Percentiles rank a stretch among this genome's conserved stretches.
Conservation (phyloP, 2,797 vertebrate genomes). For the Macroramphosus scolopax region DNA sequence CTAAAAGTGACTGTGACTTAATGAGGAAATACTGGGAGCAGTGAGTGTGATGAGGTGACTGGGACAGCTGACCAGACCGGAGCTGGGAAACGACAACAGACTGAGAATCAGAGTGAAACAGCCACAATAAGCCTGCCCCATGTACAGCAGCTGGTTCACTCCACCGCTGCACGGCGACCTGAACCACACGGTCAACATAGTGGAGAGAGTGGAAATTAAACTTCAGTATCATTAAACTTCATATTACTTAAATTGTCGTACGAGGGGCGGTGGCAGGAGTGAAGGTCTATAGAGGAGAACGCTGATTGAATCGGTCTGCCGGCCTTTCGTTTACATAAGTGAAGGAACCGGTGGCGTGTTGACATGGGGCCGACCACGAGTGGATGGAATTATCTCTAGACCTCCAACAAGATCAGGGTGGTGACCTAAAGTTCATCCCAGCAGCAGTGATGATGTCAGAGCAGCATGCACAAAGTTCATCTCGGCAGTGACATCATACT, state of each 20-base stretch:
- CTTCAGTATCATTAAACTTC: too few relatives aligned
- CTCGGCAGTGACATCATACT: constrained; percentile 44
- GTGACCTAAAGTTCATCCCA: constrained; percentile 24
- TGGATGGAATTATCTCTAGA: constrained; percentile 52
- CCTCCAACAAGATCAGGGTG: constrained; percentile 26
- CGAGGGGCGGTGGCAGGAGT: too few relatives aligned
- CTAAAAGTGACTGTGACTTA: too few relatives aligned
- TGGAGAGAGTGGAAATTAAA: constrained; percentile 19
- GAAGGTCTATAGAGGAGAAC: too few relatives aligned
- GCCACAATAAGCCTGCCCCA: constrained; percentile 17
- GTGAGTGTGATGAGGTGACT: constrained; percentile 44
- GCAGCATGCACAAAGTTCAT: constrained; percentile 6
- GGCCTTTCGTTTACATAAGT: too few relatives aligned
- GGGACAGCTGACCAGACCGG: constrained; percentile 44
- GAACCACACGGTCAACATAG: constrained; percentile 27
- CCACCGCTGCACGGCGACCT: neutral
- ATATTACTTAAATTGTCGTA: too few relatives aligned
- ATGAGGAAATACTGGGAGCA: too few relatives aligned
- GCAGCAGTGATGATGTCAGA: constrained; percentile 51
- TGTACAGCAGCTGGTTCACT: constrained; percentile 20
- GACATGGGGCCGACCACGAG: too few relatives aligned
- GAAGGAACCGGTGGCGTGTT: neutral
- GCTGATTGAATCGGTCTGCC: too few relatives aligned
- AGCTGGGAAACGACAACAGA: constrained; percentile 43
- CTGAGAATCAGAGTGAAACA: constrained; percentile 19